Base-by-base conservation (phyloP, 2,797 vertebrate species). In the Pangasius macronema region DNA sequence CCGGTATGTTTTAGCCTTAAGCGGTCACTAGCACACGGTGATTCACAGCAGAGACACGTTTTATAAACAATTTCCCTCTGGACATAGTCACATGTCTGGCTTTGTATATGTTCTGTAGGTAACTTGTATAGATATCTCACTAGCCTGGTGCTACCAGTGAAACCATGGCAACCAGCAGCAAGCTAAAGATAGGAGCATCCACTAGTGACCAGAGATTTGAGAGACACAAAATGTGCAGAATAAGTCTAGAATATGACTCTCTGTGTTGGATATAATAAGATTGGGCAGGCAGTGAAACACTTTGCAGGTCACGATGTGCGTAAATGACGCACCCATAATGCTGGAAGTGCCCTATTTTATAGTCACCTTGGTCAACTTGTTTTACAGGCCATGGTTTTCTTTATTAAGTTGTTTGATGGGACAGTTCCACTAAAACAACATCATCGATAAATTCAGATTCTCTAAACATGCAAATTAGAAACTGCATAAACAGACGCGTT, bases 101-200 rank as follows among this genome's bases (percentile, higher is more conserved):
- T 49, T 83, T 83, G 81, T 68, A 67, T 3, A 68, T 20, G 42
- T 51, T 51, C 81, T 33, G n/a, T 83, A 67, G 61, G 63, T 16
- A 51, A 67, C 24, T 42, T 63, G 6, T 81, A 5, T 14, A 42
- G 79, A 83, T 20, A 51, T 67, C 63, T 2, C 82, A 51, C 9
- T 33, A 67, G n/a, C n/a, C 59, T 46, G 27, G 39, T 51, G 61
- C 14, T 30, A 83, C 18, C 63, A 33, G 81, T 83, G 46, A 68
- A 83, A 83, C 63, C 63, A 68, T 83, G 82, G 82, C 63, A 68
- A 68, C 82, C 46, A 2, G 82, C 16, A 53, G 46, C n/a, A 83
- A 49, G 61, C 81, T 82, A 82, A 82, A 82, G 39, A 51, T 65
- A 65, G 81, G 61, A 67, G 61, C 42, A 65, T 82, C 39, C 27